Base-by-base conservation (phyloP, 2,888 invertebrate species). In the Agrochola lychnidis region DNA sequence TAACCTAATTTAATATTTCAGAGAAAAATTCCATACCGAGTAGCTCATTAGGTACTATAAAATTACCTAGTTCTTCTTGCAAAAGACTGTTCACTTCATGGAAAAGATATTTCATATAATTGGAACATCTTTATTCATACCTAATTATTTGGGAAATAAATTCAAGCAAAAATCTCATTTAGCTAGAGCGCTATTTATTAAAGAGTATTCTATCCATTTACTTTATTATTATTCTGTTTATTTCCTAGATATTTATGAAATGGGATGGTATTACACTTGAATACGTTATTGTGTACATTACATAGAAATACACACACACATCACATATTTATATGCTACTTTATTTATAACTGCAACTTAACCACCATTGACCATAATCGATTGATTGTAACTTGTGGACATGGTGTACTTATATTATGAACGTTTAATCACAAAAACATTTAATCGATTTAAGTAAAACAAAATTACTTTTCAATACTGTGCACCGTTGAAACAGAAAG, bases 401-500 rank as follows among this genome's bases (percentile, higher is more conserved):
- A 36, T 12, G 12, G 7, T n/a, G 22, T 40, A 57, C 7, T 5
- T 48, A 9, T 10, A 59, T 19, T n/a, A 16, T 4, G 16, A 51
- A 67, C 19, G 30, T 59, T n/a, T 45, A n/a, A 48, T 30, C 14
- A 53, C 2, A 16, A 36, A 40, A 45, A 22, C 19, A 45, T 59
- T 14, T 4, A 3, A 51, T 59, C 0, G 10, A 57, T 30, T 45
- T 3, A 14, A 16, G 4, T 16, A 7, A 67, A 6, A 74, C 22
- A 36, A 42, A 66, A 69, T 22, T 5, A 48, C 16, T 56, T 62
- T 14, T n/a, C 25, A 70, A 56, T 62, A 40, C 22, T 56, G 40
- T 45, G 12, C 36, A 66, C 57, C 7, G 42, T 68, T 56, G 64
- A 53, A 82, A 73, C 63, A 48, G 42, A 30, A 16, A 61, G 64